phyloP scores from a whole-genome alignment of 1,140 invertebrate species.

The Orchesella cincta region DNA sequence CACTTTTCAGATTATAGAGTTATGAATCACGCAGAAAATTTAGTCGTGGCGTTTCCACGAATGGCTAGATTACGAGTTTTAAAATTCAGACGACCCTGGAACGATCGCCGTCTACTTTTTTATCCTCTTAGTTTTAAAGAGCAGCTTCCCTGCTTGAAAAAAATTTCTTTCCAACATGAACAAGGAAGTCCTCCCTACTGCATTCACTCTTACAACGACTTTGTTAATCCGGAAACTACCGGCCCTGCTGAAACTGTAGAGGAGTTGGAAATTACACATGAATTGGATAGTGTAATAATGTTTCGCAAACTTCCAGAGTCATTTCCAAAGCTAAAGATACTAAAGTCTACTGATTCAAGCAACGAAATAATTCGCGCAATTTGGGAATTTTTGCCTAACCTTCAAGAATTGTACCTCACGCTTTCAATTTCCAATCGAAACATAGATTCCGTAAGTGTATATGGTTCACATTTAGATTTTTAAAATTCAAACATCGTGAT shows the following conservation, averaged over 20 bases:
- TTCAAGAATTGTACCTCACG: constrained; percentile 7
- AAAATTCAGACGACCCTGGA: constrained; percentile 7
- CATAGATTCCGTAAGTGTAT: neutral
- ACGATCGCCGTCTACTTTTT: neutral
- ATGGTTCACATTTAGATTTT: neutral
- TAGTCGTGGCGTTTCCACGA: neutral
- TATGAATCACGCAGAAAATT: constrained; percentile 18
- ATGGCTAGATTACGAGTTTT: constrained; percentile 3
- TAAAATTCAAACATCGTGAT: neutral
- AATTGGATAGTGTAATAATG: constrained; percentile 10
- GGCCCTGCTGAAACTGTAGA: constrained; percentile 1
- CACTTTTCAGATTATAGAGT: constrained; percentile 20
- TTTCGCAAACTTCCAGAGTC: constrained; percentile 17
- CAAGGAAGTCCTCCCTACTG: constrained; percentile 19
- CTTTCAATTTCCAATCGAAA: constrained; percentile 22
- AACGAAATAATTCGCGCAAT: constrained; percentile 21
- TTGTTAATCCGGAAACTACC: constrained; percentile 10
- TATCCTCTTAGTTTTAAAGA: constrained; percentile 7
- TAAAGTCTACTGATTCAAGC: constrained; percentile 16
- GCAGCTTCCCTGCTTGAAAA: neutral
- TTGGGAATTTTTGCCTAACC: constrained; percentile 6
- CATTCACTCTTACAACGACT: neutral
- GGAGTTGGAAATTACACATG: constrained; percentile 18
- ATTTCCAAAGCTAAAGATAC: constrained; percentile 14
- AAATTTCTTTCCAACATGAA: constrained; percentile 23